Percentiles rank a stretch among this genome's conserved stretches.
Evolutionary conservation across 2,113 vertebrate species (phyloP).

Genomic region (Anthoscopus minutus): DNA sequence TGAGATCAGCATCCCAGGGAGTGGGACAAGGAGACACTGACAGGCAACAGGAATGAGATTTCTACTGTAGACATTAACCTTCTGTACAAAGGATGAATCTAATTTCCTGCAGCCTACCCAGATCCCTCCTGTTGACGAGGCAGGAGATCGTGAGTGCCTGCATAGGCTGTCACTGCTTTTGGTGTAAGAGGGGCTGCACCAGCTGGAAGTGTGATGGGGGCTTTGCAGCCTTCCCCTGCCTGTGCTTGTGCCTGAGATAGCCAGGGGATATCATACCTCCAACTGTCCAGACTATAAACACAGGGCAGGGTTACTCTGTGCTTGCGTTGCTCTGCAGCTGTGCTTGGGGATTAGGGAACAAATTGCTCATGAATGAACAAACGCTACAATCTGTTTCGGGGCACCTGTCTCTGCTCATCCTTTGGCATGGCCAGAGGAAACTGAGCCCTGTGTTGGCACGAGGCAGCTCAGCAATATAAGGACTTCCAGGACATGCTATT

Average conservation of each 20-base stretch:
- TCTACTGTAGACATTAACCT: neutral
- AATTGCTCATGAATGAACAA: constrained; percentile 39
- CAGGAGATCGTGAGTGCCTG: fast-evolving
- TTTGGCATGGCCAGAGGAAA: neutral
- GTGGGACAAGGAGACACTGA: neutral
- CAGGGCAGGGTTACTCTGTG: neutral
- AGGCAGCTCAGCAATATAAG: neutral
- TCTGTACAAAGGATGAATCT: neutral
- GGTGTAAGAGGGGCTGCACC: fast-evolving
- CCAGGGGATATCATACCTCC: neutral
- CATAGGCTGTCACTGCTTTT: neutral
- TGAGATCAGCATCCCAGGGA: neutral
- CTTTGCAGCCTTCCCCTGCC: neutral
- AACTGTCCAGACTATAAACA: neutral
- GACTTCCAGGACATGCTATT: constrained; percentile 19
- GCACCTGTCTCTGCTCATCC: constrained; percentile 22
- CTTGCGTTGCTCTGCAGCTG: neutral
- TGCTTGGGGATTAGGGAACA: neutral
- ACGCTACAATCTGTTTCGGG: neutral
- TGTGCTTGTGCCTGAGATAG: neutral
- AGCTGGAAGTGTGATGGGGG: neutral
- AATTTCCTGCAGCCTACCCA: neutral
- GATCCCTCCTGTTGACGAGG: fast-evolving
- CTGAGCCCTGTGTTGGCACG: neutral
- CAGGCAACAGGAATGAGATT: neutral